Conservation (phyloP, 1,140 invertebrate genomes). For the Camponotus vicinus region DNA sequence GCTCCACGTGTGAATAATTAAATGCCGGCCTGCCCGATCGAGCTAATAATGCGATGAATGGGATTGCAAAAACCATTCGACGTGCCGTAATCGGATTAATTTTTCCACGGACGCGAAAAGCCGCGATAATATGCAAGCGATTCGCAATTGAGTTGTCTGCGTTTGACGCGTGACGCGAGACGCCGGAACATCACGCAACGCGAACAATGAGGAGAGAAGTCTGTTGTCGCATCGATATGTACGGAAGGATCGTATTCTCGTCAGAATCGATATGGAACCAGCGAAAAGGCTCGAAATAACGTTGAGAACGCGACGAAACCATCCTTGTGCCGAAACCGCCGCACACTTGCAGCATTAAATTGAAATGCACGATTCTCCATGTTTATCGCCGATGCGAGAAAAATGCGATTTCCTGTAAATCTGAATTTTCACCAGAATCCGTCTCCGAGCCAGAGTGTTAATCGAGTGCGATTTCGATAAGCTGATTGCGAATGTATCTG, state of each 20-base stretch:
- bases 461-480: conserved; percentile 45
- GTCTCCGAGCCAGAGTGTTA: conserved; percentile 31
- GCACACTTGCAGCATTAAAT: background rate
- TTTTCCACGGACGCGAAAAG: conserved; percentile 30
- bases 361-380: conserved; percentile 19
- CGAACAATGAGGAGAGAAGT: background rate
- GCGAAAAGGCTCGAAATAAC: conserved; percentile 29
- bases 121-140: background rate
- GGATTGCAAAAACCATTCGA: conserved; percentile 53
- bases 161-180: conserved; percentile 26
- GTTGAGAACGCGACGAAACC: background rate
- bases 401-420: conserved; percentile 50
- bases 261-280: conserved; percentile 12
- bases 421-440: conserved; percentile 39
- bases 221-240: conserved; percentile 11
- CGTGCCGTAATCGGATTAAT: conserved; percentile 64
- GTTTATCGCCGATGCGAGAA: conserved; percentile 47
- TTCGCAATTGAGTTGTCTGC: conserved; percentile 16
- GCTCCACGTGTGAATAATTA: conserved; percentile 37
- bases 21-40: conserved; percentile 28
- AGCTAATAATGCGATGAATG: conserved; percentile 28
- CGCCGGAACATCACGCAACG: background rate
- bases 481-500: conserved; percentile 43
- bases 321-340: background rate
- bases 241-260: conserved; percentile 7